Evolutionary conservation across 1,140 invertebrate genomes (phyloP).

Genomic region (Meloidogyne floridensis): DNA sequence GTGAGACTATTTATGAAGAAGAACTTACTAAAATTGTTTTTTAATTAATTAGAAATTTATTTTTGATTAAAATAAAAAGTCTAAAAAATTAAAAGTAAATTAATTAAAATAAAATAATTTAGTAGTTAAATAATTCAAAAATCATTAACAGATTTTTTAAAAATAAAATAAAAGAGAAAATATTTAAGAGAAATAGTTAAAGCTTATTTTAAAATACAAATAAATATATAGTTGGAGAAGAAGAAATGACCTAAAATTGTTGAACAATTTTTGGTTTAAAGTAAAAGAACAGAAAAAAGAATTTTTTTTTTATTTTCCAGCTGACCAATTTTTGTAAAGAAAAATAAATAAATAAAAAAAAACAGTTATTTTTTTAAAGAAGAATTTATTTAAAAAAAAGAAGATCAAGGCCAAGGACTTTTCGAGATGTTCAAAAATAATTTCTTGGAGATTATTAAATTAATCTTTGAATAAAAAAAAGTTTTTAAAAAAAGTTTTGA

Average conservation of each 20-base stretch:
- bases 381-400: background rate
- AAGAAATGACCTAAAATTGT: background rate
- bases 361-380: background rate
- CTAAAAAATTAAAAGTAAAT: too few relatives aligned
- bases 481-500: background rate
- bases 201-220: too few relatives aligned
- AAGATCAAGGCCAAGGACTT: slow-evolving; percentile 3
- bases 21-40: too few relatives aligned
- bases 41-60: too few relatives aligned
- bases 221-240: too few relatives aligned
- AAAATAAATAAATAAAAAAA: background rate
- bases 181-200: too few relatives aligned
- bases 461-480: background rate
- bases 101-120: too few relatives aligned
- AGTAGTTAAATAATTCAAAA: background rate
- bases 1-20: background rate
- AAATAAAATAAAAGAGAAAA: too few relatives aligned
- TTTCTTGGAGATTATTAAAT: background rate
- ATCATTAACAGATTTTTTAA: background rate
- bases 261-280: background rate
- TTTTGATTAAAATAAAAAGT: too few relatives aligned
- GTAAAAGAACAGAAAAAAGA: too few relatives aligned
- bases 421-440: background rate
- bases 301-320: background rate
- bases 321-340: slow-evolving; percentile 2